Percentiles rank a stretch among this genome's conserved stretches.
Conservation (phyloP, 2,113 vertebrate genomes). For the Zosterops borbonicus region DNA sequence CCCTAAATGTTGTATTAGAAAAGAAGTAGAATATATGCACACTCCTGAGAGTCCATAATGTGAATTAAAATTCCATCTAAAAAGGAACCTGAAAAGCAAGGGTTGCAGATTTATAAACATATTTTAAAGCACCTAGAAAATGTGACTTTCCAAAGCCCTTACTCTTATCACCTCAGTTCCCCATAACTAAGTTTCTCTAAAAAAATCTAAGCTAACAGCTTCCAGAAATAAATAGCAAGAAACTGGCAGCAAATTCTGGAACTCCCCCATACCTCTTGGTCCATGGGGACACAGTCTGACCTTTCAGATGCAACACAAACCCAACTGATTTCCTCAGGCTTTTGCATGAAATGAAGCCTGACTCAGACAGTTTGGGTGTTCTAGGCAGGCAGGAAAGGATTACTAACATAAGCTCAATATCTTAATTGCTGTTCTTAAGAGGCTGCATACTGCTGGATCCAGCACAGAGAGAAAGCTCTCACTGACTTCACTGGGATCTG, state of each 20-base stretch:
- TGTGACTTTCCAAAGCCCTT: not conserved
- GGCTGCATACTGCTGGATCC: not conserved
- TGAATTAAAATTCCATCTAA: not conserved
- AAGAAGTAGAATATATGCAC: not conserved
- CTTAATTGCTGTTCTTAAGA: not conserved
- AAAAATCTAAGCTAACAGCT: not conserved
- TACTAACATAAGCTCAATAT: not conserved
- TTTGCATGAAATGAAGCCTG: not conserved
- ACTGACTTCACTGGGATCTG: not conserved
- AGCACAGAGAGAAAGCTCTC: not conserved
- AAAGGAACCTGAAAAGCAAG: not conserved
- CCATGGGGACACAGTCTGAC: not conserved
- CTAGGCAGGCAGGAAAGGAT: not conserved
- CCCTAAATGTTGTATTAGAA: not conserved
- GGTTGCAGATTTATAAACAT: not conserved
- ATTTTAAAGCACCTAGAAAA: not conserved
- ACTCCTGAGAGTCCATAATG: not conserved
- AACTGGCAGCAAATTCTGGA: constrained; percentile 2
- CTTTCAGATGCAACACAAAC: not conserved
- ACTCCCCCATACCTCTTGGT: not conserved
- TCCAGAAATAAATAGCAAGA: constrained; percentile 15
- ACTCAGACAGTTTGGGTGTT: not conserved
- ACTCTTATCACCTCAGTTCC: not conserved
- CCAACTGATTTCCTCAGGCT: not conserved
- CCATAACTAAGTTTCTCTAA: not conserved